Conservation (phyloP, 2,888 invertebrate species). For the Meteorus cinctellus region DNA sequence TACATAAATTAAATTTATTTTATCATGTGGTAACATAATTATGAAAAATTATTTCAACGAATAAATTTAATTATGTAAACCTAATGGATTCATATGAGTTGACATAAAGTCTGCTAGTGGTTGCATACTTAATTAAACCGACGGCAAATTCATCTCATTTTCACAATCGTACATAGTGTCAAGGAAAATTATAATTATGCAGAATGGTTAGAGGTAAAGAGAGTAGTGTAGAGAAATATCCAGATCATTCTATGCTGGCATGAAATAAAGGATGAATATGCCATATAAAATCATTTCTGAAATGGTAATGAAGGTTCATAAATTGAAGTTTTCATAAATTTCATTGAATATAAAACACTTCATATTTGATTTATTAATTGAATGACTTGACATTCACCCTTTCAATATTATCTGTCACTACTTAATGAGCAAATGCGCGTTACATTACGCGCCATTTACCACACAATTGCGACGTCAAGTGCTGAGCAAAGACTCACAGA, state of each 20-base stretch:
- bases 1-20: neutral
- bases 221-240: neutral
- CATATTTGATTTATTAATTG: too few species aligned
- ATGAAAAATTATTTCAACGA: neutral
- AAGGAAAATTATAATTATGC: conserved; percentile 59
- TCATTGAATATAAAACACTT: too few species aligned
- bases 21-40: neutral
- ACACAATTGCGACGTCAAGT: too few species aligned
- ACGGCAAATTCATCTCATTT: conserved; percentile 11
- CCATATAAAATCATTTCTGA: too few species aligned
- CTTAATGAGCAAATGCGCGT: too few species aligned
- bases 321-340: too few species aligned
- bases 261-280: neutral
- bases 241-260: neutral
- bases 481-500: too few species aligned
- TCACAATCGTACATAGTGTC: conserved; percentile 33
- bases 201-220: neutral
- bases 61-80: neutral
- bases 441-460: too few species aligned
- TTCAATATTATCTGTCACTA: too few species aligned
- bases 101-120: neutral
- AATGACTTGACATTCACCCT: too few species aligned
- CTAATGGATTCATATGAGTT: neutral
- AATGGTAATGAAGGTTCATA: too few species aligned
- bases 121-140: conserved; percentile 1